Evolutionary conservation across 2,888 invertebrate genomes (phyloP).

Genomic region (Metallyticus violacea): DNA sequence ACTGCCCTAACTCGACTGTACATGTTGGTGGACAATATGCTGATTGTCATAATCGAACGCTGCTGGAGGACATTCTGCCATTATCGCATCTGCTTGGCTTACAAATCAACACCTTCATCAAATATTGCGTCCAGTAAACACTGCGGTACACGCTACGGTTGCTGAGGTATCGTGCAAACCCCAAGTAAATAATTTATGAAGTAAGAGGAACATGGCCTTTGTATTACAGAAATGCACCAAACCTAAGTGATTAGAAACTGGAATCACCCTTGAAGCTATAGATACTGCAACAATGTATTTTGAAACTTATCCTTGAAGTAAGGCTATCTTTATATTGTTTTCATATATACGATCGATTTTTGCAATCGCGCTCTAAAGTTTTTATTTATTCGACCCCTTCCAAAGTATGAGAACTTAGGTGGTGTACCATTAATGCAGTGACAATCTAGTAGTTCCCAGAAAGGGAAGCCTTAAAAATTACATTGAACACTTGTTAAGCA

Average conservation of each 20-base stretch:
- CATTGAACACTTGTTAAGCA: too few species aligned
- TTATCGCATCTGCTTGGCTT: not conserved
- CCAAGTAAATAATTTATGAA: not conserved
- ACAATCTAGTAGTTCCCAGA: too few species aligned
- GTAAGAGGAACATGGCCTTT: not conserved
- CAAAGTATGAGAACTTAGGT: too few species aligned
- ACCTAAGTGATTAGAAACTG: not conserved
- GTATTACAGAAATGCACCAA: not conserved
- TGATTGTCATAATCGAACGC: not conserved
- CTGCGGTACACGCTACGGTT: not conserved
- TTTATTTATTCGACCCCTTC: too few species aligned
- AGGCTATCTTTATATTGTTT: too few species aligned
- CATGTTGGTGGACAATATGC: not conserved
- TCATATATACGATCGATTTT: too few species aligned
- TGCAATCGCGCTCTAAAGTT: too few species aligned
- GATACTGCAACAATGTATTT: too few species aligned
- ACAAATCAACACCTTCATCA: not conserved
- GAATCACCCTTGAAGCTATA: not conserved
- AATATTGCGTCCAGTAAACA: not conserved
- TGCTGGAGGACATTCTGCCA: not conserved
- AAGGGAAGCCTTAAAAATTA: too few species aligned
- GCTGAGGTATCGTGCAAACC: not conserved
- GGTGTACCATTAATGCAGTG: too few species aligned
- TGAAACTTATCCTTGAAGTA: too few species aligned
- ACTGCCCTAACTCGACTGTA: not conserved